phyloP scores from a whole-genome alignment of 30 jellyfish, hydroid and myxozoan species.

The Aurelia aurita complex sp. Pacific region DNA sequence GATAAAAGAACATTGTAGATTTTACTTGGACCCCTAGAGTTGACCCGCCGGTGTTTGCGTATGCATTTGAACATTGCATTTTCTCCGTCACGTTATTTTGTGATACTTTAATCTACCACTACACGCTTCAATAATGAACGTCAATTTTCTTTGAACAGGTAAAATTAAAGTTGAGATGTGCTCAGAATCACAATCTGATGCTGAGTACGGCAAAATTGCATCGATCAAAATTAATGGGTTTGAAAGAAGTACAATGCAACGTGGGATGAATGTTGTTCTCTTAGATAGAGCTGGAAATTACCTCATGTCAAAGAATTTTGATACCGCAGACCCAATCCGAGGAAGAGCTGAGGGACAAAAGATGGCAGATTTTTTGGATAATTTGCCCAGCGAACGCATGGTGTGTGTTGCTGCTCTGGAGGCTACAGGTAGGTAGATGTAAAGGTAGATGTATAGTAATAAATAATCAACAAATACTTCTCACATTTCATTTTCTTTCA shows the following conservation, averaged over 20 bases:
- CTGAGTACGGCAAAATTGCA: conserved; percentile 74
- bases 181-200: conserved; percentile 79
- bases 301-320: conserved; percentile 82
- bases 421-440: conserved; percentile 58
- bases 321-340: conserved; percentile 78
- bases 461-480: too few species aligned
- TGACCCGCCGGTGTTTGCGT: too few species aligned
- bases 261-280: conserved; percentile 87
- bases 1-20: too few species aligned
- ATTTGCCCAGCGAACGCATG: conserved; percentile 85
- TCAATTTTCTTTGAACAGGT: conserved; percentile 32
- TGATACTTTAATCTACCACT: too few species aligned
- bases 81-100: too few species aligned
- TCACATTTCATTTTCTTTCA: too few species aligned
- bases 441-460: too few species aligned
- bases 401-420: conserved; percentile 84
- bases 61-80: too few species aligned
- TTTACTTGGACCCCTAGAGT: too few species aligned
- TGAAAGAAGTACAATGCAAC: conserved; percentile 84
- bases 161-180: conserved; percentile 65
- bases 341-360: conserved; percentile 72
- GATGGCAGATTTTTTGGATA: conserved; percentile 84
- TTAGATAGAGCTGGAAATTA: conserved; percentile 87
- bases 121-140: too few species aligned
- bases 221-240: conserved; percentile 82